phyloP scores from a whole-genome alignment of 2,113 vertebrate species.

The Setophaga coronata region DNA sequence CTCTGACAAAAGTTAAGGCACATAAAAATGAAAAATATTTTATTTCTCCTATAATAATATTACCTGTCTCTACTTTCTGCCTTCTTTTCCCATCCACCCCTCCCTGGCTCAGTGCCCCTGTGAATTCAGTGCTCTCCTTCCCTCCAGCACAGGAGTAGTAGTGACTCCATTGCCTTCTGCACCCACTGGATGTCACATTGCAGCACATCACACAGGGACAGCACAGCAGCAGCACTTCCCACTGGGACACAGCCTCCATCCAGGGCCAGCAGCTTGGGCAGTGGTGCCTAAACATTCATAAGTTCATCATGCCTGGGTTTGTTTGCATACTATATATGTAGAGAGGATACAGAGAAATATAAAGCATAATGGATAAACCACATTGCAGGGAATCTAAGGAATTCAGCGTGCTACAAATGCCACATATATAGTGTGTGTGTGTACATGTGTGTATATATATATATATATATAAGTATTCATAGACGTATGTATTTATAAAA shows the following conservation, averaged over 20 bases:
- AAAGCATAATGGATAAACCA: neutral
- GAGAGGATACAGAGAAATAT: neutral
- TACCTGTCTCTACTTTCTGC: neutral
- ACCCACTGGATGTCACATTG: neutral
- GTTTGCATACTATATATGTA: too few relatives aligned
- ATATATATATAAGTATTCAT: too few relatives aligned
- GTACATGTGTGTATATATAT: too few relatives aligned
- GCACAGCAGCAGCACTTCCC: neutral
- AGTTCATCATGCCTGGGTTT: fast-evolving
- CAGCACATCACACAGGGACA: neutral
- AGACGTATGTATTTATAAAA: neutral
- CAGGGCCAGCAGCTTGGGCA: neutral
- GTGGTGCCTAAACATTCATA: neutral
- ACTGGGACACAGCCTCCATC: neutral
- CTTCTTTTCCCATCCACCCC: neutral
- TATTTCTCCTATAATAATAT: neutral
- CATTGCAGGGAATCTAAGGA: neutral
- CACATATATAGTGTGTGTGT: neutral
- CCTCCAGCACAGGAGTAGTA: neutral
- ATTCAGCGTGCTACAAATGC: neutral
- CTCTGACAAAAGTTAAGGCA: neutral
- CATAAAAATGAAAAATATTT: neutral
- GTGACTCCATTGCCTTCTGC: neutral
- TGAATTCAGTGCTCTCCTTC: neutral
- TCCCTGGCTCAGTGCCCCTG: neutral